Evolutionary conservation across 2,113 vertebrate genomes (phyloP).

Genomic region (Tichodroma muraria): DNA sequence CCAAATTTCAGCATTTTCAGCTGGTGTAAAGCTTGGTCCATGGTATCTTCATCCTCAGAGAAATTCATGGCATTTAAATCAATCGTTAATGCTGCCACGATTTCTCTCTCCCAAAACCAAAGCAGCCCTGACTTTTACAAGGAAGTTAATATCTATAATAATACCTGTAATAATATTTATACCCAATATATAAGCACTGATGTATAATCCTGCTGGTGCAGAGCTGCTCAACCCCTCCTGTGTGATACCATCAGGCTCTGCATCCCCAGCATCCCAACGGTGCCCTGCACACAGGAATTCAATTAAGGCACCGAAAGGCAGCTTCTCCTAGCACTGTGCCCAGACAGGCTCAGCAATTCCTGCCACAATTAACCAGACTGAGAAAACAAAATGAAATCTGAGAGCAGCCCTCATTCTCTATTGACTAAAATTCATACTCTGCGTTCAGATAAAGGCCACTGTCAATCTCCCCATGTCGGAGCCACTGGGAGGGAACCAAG

Average conservation of each 20-base stretch:
- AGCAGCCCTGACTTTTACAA: not conserved
- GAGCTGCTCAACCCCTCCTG: not conserved
- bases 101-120: not conserved
- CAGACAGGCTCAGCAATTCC: slow-evolving; percentile 42
- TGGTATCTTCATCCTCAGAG: not conserved
- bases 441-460: slow-evolving; percentile 58
- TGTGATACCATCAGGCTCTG: not conserved
- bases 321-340: not conserved
- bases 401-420: slow-evolving; percentile 27
- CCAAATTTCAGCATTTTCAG: not conserved
- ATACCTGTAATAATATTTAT: not conserved
- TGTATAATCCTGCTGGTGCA: not conserved
- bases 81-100: fast-evolving
- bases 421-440: slow-evolving; percentile 16
- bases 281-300: slow-evolving; percentile 25
- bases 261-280: not conserved
- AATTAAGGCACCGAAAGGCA: slow-evolving; percentile 19
- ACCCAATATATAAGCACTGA: not conserved
- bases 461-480: slow-evolving; percentile 33
- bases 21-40: not conserved
- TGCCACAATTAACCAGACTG: slow-evolving; percentile 48
- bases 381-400: slow-evolving; percentile 33
- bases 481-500: not conserved
- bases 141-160: not conserved
- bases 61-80: not conserved